phyloP scores from a whole-genome alignment of 2,113 vertebrate genomes.

The Sinocyclocheilus grahami region DNA sequence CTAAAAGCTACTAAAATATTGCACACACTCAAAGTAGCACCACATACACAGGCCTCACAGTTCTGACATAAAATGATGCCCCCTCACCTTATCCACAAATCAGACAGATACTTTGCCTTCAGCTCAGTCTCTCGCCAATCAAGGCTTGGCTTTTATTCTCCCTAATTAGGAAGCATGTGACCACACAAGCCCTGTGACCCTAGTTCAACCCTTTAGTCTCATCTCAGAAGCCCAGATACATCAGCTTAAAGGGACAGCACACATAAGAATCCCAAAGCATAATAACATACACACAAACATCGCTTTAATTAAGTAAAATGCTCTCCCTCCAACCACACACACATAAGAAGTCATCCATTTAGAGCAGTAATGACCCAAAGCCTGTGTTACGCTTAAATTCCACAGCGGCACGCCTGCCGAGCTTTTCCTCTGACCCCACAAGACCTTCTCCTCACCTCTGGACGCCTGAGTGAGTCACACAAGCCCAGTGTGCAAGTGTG shows the following conservation, averaged over 20 bases:
- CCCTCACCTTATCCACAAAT: neutral
- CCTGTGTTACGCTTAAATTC: slow-evolving; percentile 3
- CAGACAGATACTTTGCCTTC: neutral
- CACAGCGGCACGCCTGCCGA: neutral
- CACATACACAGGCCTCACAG: neutral
- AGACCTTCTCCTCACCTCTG: slow-evolving; percentile 28
- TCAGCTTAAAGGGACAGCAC: neutral
- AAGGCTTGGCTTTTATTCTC: neutral
- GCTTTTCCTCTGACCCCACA: slow-evolving; percentile 29
- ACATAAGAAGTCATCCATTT: neutral
- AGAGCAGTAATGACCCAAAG: neutral
- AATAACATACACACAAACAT: slow-evolving; percentile 9
- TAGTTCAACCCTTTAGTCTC: neutral
- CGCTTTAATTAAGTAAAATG: slow-evolving; percentile 2
- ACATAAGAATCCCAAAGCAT: neutral
- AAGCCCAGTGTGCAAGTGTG: slow-evolving; percentile 12
- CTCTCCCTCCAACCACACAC: neutral
- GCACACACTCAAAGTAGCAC: no score
- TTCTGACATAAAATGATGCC: neutral
- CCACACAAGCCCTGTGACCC: neutral
- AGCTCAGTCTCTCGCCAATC: neutral
- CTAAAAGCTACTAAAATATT: no score
- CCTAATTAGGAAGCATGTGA: neutral
- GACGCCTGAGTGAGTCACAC: slow-evolving; percentile 18
- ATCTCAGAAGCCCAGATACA: neutral